Percentiles rank a stretch among this genome's conserved stretches.
phyloP scores from a whole-genome alignment of 2,888 invertebrate genomes.

The Embidobia sp. region DNA sequence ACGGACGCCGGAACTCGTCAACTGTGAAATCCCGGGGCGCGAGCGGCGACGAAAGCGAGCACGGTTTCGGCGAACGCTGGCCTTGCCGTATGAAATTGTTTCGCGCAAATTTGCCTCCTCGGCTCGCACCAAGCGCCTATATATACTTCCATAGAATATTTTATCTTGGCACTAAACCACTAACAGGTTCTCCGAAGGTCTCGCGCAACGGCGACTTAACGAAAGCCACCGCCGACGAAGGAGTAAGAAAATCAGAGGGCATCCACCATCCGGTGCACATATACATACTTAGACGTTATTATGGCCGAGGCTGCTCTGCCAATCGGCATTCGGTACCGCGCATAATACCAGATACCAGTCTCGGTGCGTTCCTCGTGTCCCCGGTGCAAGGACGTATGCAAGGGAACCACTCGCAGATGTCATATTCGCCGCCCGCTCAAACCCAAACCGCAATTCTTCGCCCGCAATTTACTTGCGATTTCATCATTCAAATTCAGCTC shows the following conservation, averaged over 20 bases:
- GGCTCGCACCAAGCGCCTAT: conserved; percentile 26
- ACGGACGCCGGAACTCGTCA: too few species aligned
- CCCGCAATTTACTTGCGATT: conserved; percentile 5
- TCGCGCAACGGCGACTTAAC: conserved; percentile 63
- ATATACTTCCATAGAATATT: conserved; percentile 59
- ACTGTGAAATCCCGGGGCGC: too few species aligned
- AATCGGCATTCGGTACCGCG: conserved; percentile 66
- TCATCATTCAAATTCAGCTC: conserved; percentile 8
- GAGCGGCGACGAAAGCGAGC: too few species aligned
- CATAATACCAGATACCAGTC: conserved; percentile 63
- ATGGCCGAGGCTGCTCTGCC: conserved; percentile 65
- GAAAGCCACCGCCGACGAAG: conserved; percentile 66
- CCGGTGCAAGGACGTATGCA: conserved; percentile 65
- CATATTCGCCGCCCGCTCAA: conserved; percentile 36
- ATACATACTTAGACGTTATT: conserved; percentile 69
- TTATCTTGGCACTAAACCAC: conserved; percentile 67
- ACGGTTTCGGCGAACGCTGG: too few species aligned
- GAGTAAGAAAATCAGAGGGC: conserved; percentile 71
- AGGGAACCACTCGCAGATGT: conserved; percentile 39
- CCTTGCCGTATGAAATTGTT: conserved; percentile 41
- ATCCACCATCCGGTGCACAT: conserved; percentile 64
- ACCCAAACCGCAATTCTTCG: conserved; percentile 6
- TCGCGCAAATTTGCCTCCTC: conserved; percentile 44
- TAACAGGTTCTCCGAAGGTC: conserved; percentile 70
- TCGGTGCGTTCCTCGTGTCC: conserved; percentile 62